These are phyloP conservation scores for Drosophila kuntzei DNA, from an alignment of 2,888 invertebrate species.

Conservation along the genomic window DNA sequence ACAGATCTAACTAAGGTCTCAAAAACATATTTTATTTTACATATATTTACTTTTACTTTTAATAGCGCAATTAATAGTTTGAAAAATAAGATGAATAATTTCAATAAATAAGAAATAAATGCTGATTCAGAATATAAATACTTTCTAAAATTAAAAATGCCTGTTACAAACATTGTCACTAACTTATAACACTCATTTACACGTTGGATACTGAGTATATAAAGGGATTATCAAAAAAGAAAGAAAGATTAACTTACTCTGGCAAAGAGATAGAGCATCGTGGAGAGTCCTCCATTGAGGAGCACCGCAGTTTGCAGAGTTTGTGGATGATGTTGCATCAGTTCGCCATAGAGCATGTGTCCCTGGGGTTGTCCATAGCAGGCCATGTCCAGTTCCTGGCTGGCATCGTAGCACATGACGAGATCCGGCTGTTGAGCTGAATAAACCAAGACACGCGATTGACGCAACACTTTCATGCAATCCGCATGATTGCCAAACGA, in stretches of 20 bases:
- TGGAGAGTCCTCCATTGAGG: slow-evolving; percentile 88
- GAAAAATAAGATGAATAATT: no score
- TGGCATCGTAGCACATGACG: slow-evolving; percentile 83
- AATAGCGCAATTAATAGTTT: no score
- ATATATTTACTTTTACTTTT: no score
- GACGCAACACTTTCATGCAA: slow-evolving; percentile 87
- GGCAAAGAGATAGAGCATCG: slow-evolving; percentile 89
- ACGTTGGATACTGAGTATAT: background rate
- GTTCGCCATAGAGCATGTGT: slow-evolving; percentile 82
- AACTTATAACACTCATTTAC: no score
- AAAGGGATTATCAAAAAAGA: background rate
- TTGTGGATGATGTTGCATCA: slow-evolving; percentile 74
- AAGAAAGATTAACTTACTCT: slow-evolving; percentile 86
- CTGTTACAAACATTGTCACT: no score
- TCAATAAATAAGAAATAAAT: no score
- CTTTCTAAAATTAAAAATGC: no score
- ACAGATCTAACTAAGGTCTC: no score
- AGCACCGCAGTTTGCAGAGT: slow-evolving; percentile 83
- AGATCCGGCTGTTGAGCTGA: slow-evolving; percentile 88
- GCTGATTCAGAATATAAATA: no score
- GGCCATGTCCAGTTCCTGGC: slow-evolving; percentile 72
- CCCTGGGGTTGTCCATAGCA: slow-evolving; percentile 76
- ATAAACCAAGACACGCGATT: slow-evolving; percentile 88
- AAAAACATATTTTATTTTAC: no score
- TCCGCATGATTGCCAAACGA: slow-evolving; percentile 78